These are phyloP conservation scores for Tangara arthus DNA, from an alignment of 2,797 vertebrate species.

Conservation along the genomic window DNA sequence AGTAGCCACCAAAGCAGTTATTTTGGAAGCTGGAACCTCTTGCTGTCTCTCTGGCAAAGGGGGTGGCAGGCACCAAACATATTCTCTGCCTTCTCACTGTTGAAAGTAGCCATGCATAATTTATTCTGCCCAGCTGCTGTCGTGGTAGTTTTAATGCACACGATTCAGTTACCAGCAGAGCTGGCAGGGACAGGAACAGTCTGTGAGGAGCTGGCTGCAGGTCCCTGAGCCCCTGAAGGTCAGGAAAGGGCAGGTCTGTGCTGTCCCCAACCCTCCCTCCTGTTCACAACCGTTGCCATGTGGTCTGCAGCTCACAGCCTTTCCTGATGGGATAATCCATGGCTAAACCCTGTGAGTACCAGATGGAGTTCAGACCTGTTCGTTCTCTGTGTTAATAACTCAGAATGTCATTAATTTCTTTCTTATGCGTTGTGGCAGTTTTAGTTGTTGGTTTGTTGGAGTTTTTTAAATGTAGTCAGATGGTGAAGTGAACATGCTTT, in stretches of 20 bases:
- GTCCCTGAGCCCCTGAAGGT: constrained; percentile 51
- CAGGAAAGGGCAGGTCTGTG: constrained; percentile 30
- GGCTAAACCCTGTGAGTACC: constrained; percentile 41
- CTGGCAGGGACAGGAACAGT: background rate
- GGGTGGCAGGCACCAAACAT: background rate
- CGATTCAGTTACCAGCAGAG: constrained; percentile 45
- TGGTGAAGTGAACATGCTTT: constrained; percentile 1
- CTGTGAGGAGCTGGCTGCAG: constrained; percentile 27
- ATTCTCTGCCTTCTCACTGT: constrained; percentile 1
- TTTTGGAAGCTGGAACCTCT: background rate
- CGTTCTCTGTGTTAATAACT: constrained; percentile 13
- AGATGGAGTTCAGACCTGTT: constrained; percentile 44
- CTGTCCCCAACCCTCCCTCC: background rate
- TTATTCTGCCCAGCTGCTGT: constrained; percentile 65
- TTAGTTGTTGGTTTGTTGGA: background rate
- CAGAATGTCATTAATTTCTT: constrained; percentile 39
- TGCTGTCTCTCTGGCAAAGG: background rate
- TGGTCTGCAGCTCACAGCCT: background rate
- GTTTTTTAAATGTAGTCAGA: background rate
- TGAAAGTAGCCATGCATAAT: constrained; percentile 67
- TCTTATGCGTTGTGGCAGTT: background rate
- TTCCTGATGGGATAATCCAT: constrained; percentile 60
- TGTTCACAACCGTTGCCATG: constrained; percentile 15
- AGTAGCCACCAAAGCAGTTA: background rate
- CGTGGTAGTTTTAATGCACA: background rate